Evolutionary conservation across 2,797 vertebrate species (phyloP).

Genomic region (Channa striata): DNA sequence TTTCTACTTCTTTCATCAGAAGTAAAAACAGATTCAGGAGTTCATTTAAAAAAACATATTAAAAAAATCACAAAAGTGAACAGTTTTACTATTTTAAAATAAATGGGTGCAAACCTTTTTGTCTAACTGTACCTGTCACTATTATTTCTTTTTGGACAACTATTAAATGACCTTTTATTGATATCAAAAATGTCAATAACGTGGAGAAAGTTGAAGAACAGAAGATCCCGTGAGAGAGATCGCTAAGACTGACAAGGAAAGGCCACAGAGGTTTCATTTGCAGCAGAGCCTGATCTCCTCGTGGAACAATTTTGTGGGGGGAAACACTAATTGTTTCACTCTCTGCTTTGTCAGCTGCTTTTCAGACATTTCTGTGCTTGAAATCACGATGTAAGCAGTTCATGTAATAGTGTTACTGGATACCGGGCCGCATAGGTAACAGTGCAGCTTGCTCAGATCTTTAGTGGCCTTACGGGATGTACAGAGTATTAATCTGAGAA

Average conservation of each 20-base stretch:
- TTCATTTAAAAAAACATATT: too few species aligned
- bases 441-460: background rate
- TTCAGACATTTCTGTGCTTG: constrained; percentile 1
- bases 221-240: constrained; percentile 6
- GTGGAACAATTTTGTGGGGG: background rate
- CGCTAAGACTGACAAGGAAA: background rate
- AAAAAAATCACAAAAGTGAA: too few species aligned
- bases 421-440: background rate
- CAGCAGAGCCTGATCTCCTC: background rate
- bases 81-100: too few species aligned
- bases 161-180: background rate
- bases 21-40: too few species aligned
- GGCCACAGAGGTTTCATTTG: background rate
- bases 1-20: too few species aligned
- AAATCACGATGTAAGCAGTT: background rate
- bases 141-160: background rate
- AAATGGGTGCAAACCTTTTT: too few species aligned
- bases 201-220: background rate
- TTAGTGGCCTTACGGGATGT: background rate
- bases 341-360: constrained; percentile 22
- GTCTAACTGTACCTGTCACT: background rate
- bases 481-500: constrained; percentile 2
- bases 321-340: background rate
- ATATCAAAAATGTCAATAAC: background rate
- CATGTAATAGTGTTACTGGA: background rate